Base-by-base conservation (phyloP, 2,888 invertebrate genomes). In the Leucophenga montana region DNA sequence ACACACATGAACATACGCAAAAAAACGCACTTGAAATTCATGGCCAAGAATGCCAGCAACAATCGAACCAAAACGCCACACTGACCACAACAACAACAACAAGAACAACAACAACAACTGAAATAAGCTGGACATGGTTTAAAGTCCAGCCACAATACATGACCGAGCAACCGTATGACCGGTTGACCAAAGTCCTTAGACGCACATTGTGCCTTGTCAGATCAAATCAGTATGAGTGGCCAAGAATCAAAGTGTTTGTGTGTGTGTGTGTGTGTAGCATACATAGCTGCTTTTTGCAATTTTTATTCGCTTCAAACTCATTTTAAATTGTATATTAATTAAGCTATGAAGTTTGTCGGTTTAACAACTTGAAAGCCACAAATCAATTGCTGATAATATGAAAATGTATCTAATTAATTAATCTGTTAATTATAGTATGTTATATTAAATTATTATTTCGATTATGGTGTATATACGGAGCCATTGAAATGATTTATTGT, bases 31-130 rank as follows among this genome's bases (percentile, higher is more conserved):
- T 48, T 53, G 68, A 27, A 39, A 39, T 39, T 39, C 50, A 50
- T 50, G 13, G 50, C 16, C 50, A 50, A 50, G 16, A 50, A n/a
- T 16, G 50, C 50, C 50, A 50, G 50, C 50, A 50, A 50, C 50
- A 50, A 50, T 50, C 16, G n/a, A n/a, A 50, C 9, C 18, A 50
- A 50, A 18, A 18, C 50, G 8, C 27, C 56, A 57, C 65, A 69
- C 48, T 69, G 59, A 66, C 67, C 50, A 44, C 64, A 54, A 54
- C 56, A 22, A 44, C 27, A n/a, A 65, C 39, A 39, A 44, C 64
- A 54, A 54, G 39, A 22, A 44, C 27, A n/a, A 65, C 39, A 39
- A 44, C 57, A 57, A 57, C 46, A 67, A 67, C 31, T 18, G 11
- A 46, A 53, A 50, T 61, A 14, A 33, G 53, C 1, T 27, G 18